Conservation (phyloP, 2,888 invertebrate genomes). For the Junonia oenone region DNA sequence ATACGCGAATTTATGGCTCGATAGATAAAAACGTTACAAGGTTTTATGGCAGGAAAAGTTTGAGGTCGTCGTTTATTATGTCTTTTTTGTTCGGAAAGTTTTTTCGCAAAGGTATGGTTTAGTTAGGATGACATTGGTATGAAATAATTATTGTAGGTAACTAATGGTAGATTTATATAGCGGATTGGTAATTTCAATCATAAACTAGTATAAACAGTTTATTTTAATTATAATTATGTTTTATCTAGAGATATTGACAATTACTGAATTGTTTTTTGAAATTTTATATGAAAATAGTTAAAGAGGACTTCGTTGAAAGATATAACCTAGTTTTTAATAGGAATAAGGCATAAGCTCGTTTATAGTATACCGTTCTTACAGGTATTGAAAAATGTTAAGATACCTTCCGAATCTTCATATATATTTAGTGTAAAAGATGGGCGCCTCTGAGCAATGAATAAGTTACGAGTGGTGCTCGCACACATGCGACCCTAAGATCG, state of each 20-base stretch:
- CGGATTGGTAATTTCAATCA: too few species aligned
- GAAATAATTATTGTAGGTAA: not conserved
- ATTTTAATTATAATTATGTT: too few species aligned
- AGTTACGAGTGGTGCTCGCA: not conserved
- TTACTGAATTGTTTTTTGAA: too few species aligned
- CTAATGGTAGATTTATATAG: too few species aligned
- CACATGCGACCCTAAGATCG: not conserved
- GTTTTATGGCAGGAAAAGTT: slow-evolving; percentile 8
- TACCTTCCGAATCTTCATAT: not conserved
- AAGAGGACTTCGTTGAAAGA: too few species aligned
- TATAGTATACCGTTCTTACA: not conserved
- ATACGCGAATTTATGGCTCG: slow-evolving; percentile 10
- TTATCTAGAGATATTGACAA: too few species aligned
- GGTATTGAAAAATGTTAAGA: not conserved
- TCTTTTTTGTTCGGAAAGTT: not conserved
- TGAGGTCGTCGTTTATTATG: not conserved
- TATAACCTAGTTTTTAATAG: too few species aligned
- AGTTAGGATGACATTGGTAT: too few species aligned
- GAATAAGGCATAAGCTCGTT: too few species aligned
- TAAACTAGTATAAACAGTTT: too few species aligned
- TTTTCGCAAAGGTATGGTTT: too few species aligned
- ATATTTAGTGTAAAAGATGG: not conserved
- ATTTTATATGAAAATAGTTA: too few species aligned
- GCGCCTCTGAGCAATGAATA: not conserved
- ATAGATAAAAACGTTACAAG: slow-evolving; percentile 14